Evolutionary conservation across 1,140 invertebrate genomes (phyloP), one percentile per base, ranked within the genome.

Genomic region (Vollenhovia emeryi): DNA sequence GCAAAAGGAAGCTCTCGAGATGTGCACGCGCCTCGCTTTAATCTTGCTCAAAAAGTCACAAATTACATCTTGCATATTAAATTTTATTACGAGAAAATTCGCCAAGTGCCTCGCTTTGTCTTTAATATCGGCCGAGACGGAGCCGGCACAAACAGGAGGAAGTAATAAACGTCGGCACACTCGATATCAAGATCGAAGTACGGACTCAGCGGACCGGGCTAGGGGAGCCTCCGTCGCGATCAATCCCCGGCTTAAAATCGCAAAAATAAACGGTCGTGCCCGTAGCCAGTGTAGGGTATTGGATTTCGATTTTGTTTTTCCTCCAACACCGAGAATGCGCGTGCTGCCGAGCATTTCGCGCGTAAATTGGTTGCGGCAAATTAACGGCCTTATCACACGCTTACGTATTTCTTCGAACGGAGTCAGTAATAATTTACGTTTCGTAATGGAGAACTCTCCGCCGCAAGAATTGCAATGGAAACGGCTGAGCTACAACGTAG

Each of bases 241-340:
- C 84, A 89, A 92, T 92, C 88, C 88, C 86, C 60, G 73, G 59
- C 75, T 89, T 91, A 88, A 89, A 92, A 92, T 92, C 86, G 86
- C 76, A 84, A 86, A 91, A 92, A 90, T 91, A 92, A 91, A 90
- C 87, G 85, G 87, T 64, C 75, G 80, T 68, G 76, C 52, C 62
- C 60, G 75, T 74, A 64, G 30, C 74, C 3, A 3, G 75, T 30
- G 80, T 57, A 79, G 64, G 62, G 87, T 92, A 91, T 91, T 88
- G 88, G 82, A 90, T 92, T 87, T 88, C 90, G 59, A 90, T 88
- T 89, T 89, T 91, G 79, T 91, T 85, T 69, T 78, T 80, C 78
- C 43, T 64, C 13, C 64, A 50, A 84, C 69, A 59, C 83, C 21
- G 30, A 59, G 64, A 71, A 79, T 64, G 64, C 80, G 52, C 68